Evolutionary conservation across 2,888 invertebrate species (phyloP), one percentile per base, ranked within the genome.

Genomic region (Trichogramma evanescens): DNA sequence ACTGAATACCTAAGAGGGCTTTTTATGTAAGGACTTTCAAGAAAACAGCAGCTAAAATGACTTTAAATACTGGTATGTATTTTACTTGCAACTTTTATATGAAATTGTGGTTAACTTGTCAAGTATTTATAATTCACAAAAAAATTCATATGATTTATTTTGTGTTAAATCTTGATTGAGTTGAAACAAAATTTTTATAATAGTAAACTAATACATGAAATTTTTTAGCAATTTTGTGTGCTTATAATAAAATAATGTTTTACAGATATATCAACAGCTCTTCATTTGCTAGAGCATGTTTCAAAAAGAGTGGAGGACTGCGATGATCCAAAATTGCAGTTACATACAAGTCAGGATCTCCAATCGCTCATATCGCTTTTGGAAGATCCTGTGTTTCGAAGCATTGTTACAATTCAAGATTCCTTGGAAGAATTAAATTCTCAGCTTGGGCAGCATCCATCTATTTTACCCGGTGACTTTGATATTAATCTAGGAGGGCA

Each of bases 381-480:
- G 66, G 92, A 94, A 72, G 94, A 94, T 80, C 95, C 95, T 3
- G 91, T 95, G 57, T 88, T 96, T 70, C 85, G 90, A 65, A 92
- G 92, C 72, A 91, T 95, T 70, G 90, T 93, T 13, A 92, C 91
- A 58, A 87, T 96, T 63, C 89, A 95, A 82, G 95, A 95, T 75
- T 95, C 95, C 0, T 81, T 96, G 50, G 86, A 87, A 51, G 91
- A 95, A 80, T 81, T 96, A 58, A 91, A 93, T 66, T 87, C 87
- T 41, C 94, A 94, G 79, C 84, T 94, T 59, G 87, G 87, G 48
- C 91, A 93, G 71, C 95, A 95, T 80, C 95, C 95, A 9, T 94
- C 94, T 26, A 93, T 95, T 74, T 81, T 95, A 65, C 93, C 95
- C 50, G 90, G 90, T 55, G 95, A 95, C 78, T 96, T 96, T 79